Evolutionary conservation across 1,140 invertebrate species (phyloP), one percentile per base, ranked within the genome.

Genomic region (Campoletis sonorensis): DNA sequence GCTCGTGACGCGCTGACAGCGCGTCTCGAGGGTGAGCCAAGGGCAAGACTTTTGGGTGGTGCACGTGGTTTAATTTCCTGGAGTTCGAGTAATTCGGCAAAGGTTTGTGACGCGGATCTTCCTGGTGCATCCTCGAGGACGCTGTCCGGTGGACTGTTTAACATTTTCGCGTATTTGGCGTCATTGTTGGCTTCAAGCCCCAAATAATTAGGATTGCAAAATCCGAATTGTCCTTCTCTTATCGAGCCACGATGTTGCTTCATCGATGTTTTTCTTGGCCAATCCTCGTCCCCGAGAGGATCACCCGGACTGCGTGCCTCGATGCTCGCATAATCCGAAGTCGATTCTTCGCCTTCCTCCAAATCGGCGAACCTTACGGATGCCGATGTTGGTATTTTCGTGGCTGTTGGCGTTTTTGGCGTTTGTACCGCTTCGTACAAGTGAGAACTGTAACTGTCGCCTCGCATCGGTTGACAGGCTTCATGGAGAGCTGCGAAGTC

Each of bases 291-390:
- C 90, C 89, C 87, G 88, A 92, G 87, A 8, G 91, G 91, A 83
- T 92, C 91, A 0, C 91, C 91, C 0, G 91, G 91, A 88, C 91
- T 92, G n/a, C 91, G 84, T 0, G 94, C 94, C 87, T 95, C 96
- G 49, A 96, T 95, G 84, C 95, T 96, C 30, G 95, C 95, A 86
- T 96, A 96, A 86, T 96, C 96, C 0, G 95, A 96, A 0, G 95
- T 96, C 0, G 95, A 95, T 82, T 95, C 95, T 30, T 94, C 94
- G 1, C 93, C 94, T 83, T 95, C 94, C 82, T 94, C 92, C 0
- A 93, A 87, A 72, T 93, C 92, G 0, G 92, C 93, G 83, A 95
- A 95, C 37, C 94, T 88, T 0, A 94, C 94, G 2, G 94, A 95
- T 0, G 94, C 93, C 0, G 95, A 95, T n/a, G 94, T 94, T 0